phyloP scores from a whole-genome alignment of 2,888 invertebrate species.

The Villa cingulata region DNA sequence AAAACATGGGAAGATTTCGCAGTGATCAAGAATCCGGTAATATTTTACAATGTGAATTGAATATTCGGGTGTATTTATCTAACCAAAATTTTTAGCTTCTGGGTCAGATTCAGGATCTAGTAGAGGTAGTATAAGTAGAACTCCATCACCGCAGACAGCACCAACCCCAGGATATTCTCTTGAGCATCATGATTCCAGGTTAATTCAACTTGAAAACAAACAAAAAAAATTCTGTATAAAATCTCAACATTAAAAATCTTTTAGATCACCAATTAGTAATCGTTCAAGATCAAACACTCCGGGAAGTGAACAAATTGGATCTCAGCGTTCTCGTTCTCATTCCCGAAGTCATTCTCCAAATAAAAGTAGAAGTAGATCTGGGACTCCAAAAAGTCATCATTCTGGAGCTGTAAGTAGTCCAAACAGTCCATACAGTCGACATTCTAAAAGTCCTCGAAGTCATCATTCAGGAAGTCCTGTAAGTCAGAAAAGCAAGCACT shows the following conservation, averaged over 20 bases:
- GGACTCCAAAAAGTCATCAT: constrained; percentile 12
- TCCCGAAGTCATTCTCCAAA: constrained; percentile 17
- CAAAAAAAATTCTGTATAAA: neutral
- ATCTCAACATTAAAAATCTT: neutral
- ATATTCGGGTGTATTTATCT: no score
- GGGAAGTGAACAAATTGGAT: constrained; percentile 23
- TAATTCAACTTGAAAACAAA: neutral
- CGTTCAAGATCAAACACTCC: constrained; percentile 19
- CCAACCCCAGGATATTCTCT: constrained; percentile 19
- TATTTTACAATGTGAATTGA: neutral
- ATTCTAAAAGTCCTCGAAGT: neutral
- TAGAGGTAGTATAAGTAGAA: constrained; percentile 25
- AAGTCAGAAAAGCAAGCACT: neutral
- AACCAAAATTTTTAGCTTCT: constrained; percentile 3
- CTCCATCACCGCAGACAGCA: constrained; percentile 24
- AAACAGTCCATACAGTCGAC: neutral
- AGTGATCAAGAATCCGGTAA: neutral
- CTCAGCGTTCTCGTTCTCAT: constrained; percentile 25
- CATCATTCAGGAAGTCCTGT: constrained; percentile 11
- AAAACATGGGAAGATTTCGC: neutral
- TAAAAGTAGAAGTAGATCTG: constrained; percentile 16
- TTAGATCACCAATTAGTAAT: constrained; percentile 11
- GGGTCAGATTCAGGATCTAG: constrained; percentile 28
- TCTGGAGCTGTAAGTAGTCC: constrained; percentile 12
- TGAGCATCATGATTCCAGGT: constrained; percentile 19